Evolutionary conservation across 2,113 vertebrate genomes (phyloP).

Genomic region (Ancistrus triradiatus): DNA sequence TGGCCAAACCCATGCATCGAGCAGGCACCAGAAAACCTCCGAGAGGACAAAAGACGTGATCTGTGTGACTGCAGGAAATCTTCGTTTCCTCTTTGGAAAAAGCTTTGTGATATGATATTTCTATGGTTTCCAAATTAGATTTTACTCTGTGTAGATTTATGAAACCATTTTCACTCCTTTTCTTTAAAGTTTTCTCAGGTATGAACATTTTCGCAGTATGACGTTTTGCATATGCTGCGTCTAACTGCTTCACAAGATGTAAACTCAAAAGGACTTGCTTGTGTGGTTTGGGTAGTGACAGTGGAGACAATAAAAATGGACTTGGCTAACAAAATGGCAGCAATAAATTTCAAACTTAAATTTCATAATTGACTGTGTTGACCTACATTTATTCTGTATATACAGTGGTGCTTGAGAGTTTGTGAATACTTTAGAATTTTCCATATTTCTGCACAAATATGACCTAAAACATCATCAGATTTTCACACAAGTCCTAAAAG

Average conservation of each 20-base stretch:
- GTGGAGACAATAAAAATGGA: too few relatives aligned
- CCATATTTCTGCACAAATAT: too few relatives aligned
- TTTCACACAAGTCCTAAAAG: too few relatives aligned
- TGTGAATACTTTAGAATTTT: too few relatives aligned
- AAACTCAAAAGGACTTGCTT: not conserved
- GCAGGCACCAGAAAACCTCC: not conserved
- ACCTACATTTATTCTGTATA: too few relatives aligned
- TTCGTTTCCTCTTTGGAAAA: not conserved
- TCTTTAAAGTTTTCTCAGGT: not conserved
- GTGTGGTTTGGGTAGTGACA: too few relatives aligned
- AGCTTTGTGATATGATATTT: not conserved
- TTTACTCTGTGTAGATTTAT: not conserved
- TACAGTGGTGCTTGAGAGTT: too few relatives aligned
- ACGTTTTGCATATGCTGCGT: not conserved
- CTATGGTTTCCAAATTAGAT: not conserved
- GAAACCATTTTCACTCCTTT: not conserved
- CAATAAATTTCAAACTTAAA: too few relatives aligned
- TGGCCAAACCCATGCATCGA: not conserved
- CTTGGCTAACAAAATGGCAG: too few relatives aligned
- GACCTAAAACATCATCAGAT: too few relatives aligned
- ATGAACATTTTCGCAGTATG: not conserved
- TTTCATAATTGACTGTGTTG: too few relatives aligned
- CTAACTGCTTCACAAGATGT: too few relatives aligned
- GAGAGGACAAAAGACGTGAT: not conserved
- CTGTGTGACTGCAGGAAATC: not conserved